Evolutionary conservation across 2,888 invertebrate species (phyloP).

Genomic region (Marronus borbonicus): DNA sequence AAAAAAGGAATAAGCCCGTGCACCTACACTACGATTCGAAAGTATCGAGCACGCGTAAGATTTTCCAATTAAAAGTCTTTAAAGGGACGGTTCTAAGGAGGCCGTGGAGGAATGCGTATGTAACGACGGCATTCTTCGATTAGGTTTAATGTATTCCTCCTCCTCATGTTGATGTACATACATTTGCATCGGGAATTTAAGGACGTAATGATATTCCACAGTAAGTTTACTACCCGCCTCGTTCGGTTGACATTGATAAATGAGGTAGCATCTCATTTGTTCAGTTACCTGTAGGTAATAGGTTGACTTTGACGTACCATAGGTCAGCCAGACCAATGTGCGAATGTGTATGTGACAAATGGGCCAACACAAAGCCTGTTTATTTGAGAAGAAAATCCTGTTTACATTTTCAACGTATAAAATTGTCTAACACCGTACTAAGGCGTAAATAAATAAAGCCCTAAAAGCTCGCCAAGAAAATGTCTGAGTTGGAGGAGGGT

Average conservation of each 20-base stretch:
- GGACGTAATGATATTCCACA: conserved; percentile 35
- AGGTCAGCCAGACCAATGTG: conserved; percentile 19
- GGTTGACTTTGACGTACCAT: conserved; percentile 24
- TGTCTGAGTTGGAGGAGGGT: too few species aligned
- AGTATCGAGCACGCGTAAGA: conserved; percentile 1
- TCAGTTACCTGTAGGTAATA: conserved; percentile 39
- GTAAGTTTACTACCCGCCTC: conserved; percentile 26
- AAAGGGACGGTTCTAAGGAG: too few species aligned
- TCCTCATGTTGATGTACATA: conserved; percentile 29
- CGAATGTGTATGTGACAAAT: conserved; percentile 27
- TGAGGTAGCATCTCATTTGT: conserved; percentile 40
- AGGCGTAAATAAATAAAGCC: not conserved
- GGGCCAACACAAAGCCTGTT: conserved; percentile 17
- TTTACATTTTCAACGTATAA: conserved; percentile 11
- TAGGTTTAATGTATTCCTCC: conserved; percentile 34
- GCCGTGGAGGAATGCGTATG: conserved; percentile 1
- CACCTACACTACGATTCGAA: not conserved
- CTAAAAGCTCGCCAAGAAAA: not conserved
- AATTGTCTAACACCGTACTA: conserved; percentile 2
- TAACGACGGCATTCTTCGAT: not conserved
- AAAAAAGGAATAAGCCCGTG: not conserved
- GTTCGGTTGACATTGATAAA: conserved; percentile 36
- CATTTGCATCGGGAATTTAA: conserved; percentile 39
- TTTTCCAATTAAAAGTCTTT: not conserved
- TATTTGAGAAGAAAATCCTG: conserved; percentile 32